phyloP scores from a whole-genome alignment of 1,140 invertebrate species.

The Rhysida immarginata region DNA sequence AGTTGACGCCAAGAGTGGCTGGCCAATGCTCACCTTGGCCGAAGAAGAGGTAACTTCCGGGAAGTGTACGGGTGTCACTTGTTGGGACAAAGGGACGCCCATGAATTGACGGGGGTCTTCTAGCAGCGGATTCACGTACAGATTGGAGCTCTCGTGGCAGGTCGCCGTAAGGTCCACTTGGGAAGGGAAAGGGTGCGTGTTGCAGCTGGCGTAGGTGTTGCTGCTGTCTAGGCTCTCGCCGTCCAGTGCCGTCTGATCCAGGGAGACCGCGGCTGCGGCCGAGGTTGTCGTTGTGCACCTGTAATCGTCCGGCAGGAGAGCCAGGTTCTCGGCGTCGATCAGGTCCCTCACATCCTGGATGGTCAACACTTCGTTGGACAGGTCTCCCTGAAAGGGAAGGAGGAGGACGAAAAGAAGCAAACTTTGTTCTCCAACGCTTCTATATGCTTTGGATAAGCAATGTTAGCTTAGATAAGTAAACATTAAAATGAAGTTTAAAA shows the following conservation, averaged over 20 bases:
- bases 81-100: not conserved
- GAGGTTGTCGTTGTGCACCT: too few relatives aligned
- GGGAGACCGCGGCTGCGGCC: not conserved
- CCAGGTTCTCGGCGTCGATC: constrained; percentile 67
- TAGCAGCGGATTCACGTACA: constrained; percentile 82
- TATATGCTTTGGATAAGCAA: too few relatives aligned
- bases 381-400: constrained; percentile 23
- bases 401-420: constrained; percentile 8
- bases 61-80: not conserved
- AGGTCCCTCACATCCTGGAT: constrained; percentile 19
- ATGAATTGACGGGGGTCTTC: not conserved
- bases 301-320: constrained; percentile 61
- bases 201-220: constrained; percentile 88
- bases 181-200: constrained; percentile 82
- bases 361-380: not conserved
- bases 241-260: constrained; percentile 34
- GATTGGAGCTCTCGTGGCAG: constrained; percentile 43
- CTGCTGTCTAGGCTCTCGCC: constrained; percentile 62
- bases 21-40: not conserved
- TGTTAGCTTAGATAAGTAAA: too few relatives aligned
- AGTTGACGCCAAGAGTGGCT: not conserved
- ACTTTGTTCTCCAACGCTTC: too few relatives aligned
- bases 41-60: not conserved
- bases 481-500: too few relatives aligned
- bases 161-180: constrained; percentile 27